A percentile compares a stretch with the other conserved stretches of the same genome.
phyloP scores from a whole-genome alignment of 2,113 vertebrate species.

The Psophia crepitans region DNA sequence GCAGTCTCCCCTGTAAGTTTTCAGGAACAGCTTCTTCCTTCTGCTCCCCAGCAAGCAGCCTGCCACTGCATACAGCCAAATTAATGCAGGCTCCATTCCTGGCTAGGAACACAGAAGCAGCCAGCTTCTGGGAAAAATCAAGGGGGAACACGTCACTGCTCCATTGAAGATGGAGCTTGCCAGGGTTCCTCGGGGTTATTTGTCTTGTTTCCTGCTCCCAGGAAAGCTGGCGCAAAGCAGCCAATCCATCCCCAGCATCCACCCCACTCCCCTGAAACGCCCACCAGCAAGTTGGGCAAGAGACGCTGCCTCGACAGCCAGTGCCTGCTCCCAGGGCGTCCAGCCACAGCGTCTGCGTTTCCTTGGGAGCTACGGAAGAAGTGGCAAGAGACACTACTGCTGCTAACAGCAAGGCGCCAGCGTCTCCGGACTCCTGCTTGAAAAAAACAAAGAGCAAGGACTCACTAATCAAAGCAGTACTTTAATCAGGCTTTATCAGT shows the following conservation, averaged over 20 bases:
- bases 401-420: background rate
- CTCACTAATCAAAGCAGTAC: background rate
- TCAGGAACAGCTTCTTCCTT: background rate
- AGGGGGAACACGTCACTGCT: background rate
- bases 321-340: background rate
- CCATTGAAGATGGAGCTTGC: background rate
- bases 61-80: background rate
- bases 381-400: background rate
- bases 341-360: background rate
- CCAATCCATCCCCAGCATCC: conserved; percentile 24
- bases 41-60: background rate
- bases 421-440: background rate
- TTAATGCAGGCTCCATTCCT: background rate
- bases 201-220: background rate
- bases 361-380: background rate
- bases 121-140: background rate
- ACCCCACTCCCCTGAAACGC: conserved; percentile 2
- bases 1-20: background rate
- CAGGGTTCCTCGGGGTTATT: background rate
- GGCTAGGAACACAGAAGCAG: background rate
- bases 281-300: conserved; percentile 5
- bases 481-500: background rate
- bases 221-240: background rate
- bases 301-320: background rate
- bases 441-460: background rate